Conservation (phyloP, 2,888 invertebrate genomes). For the Agrilus cyanescens region DNA sequence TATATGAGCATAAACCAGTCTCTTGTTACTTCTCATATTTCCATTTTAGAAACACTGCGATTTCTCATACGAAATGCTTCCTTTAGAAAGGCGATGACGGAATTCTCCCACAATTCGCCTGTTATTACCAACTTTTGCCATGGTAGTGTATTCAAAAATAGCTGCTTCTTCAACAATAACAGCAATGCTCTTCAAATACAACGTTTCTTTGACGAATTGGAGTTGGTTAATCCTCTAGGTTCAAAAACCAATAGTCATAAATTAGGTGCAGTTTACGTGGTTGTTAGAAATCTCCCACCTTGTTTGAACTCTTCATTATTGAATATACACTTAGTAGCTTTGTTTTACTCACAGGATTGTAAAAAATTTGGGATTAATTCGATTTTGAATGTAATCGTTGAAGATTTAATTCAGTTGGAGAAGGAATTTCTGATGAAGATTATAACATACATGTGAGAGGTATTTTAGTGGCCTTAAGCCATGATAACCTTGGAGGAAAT, state of each 20-base stretch:
- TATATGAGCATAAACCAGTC: constrained; percentile 2
- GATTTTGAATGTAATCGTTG: constrained; percentile 7
- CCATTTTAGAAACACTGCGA: constrained; percentile 4
- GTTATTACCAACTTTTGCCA: not conserved
- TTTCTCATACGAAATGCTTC: constrained; percentile 7
- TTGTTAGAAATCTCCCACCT: constrained; percentile 7
- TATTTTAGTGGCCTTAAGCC: constrained; percentile 10
- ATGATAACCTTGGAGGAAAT: constrained; percentile 17
- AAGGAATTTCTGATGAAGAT: constrained; percentile 4
- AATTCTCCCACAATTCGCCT: no score
- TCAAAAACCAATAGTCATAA: constrained; percentile 11
- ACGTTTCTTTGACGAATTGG: constrained; percentile 11
- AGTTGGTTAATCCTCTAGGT: constrained; percentile 11
- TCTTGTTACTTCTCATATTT: constrained; percentile 6
- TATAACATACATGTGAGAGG: constrained; percentile 6
- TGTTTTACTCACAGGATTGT: constrained; percentile 1
- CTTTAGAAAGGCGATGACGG: constrained; percentile 3
- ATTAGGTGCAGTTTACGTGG: constrained; percentile 10
- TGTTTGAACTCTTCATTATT: constrained; percentile 7
- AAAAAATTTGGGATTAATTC: constrained; percentile 4
- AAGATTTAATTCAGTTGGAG: constrained; percentile 9
- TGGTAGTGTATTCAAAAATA: not conserved
- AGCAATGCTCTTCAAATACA: constrained; percentile 8
- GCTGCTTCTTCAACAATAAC: constrained; percentile 1
- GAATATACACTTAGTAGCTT: constrained; percentile 8